Evolutionary conservation across 2,113 vertebrate genomes (phyloP), one percentile per base, ranked within the genome.

Genomic region (Microcebus tavaratra): DNA sequence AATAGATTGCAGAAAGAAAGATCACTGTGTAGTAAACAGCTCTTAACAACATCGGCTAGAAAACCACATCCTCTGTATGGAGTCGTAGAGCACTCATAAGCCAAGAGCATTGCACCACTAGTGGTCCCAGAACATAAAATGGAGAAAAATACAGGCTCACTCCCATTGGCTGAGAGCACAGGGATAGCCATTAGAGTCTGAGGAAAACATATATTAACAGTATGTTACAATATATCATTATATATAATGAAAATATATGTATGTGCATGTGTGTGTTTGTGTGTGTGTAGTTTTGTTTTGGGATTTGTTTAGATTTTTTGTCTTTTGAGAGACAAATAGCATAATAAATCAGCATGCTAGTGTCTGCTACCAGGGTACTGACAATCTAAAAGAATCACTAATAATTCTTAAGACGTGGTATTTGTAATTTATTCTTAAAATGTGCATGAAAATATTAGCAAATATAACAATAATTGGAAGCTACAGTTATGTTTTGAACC

Each of bases 1-100:
- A 95, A 94, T 80, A 94, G 95, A 94, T 83, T 85, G 39, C 86
- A 86, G 72, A 90, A 88, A 80, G 72, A 89, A 94, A 97, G 92
- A 91, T 97, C 94, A 94, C 91, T 45, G 31, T 63, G 48, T 93
- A 88, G 88, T 81, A 96, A 97, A 97, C 70, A 94, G 81, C 81
- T 89, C 59, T 81, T 92, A 83, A 82, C 79, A 83, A 63, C 94
- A 95, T 90, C 90, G 94, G 78, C 67, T 86, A 63, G 78, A 88
- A 96, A 96, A 94, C 81, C 79, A 88, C 39, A 93, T 90, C 73
- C 45, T 88, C 88, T 84, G 8, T 91, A 59, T 18, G n/a, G 63
- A 55, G 45, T 31, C 57, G 42, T 11, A 88, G 80, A 75, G 82
- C 31, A 84, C 86, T 87, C 90, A 61, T 68, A 89, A 96, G 90